A percentile compares a stretch with the other conserved stretches of the same genome.
Evolutionary conservation across 2,113 vertebrate species (phyloP).

Genomic region (Dolichallabes microphthalmus): DNA sequence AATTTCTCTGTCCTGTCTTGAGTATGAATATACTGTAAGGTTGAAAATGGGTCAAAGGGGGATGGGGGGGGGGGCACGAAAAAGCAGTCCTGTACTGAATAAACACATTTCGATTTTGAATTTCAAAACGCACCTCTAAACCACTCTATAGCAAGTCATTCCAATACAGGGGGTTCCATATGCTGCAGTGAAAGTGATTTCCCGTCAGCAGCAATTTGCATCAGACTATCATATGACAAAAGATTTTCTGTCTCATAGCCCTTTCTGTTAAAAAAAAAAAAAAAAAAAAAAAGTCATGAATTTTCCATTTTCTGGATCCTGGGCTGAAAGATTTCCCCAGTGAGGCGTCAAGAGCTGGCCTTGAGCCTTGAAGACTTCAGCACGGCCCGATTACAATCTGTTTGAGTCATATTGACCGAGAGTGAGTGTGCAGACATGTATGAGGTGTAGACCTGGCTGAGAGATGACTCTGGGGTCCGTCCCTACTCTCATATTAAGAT

Average conservation of each 20-base stretch:
- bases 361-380: slow-evolving; percentile 12
- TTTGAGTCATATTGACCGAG: slow-evolving; percentile 36
- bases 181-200: slow-evolving; percentile 26
- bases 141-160: slow-evolving; percentile 22
- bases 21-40: neutral
- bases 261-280: neutral
- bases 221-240: slow-evolving; percentile 37
- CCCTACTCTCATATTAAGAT: slow-evolving; percentile 16
- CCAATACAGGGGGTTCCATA: slow-evolving; percentile 8
- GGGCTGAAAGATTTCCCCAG: slow-evolving; percentile 15
- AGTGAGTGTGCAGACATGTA: slow-evolving; percentile 27
- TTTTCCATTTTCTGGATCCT: slow-evolving; percentile 20
- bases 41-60: neutral
- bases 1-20: neutral
- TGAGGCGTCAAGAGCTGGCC: slow-evolving; percentile 18
- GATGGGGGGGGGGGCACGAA: neutral
- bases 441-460: slow-evolving; percentile 35
- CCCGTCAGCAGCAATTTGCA: slow-evolving; percentile 12
- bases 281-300: slow-evolving; percentile 11
- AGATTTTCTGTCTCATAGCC: slow-evolving; percentile 28
- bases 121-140: neutral
- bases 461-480: slow-evolving; percentile 18
- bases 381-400: slow-evolving; percentile 18
- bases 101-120: neutral
- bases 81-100: neutral